These are phyloP conservation scores for Trypoxylon attenuatum DNA, from an alignment of 2,888 invertebrate species.

Conservation along the genomic window DNA sequence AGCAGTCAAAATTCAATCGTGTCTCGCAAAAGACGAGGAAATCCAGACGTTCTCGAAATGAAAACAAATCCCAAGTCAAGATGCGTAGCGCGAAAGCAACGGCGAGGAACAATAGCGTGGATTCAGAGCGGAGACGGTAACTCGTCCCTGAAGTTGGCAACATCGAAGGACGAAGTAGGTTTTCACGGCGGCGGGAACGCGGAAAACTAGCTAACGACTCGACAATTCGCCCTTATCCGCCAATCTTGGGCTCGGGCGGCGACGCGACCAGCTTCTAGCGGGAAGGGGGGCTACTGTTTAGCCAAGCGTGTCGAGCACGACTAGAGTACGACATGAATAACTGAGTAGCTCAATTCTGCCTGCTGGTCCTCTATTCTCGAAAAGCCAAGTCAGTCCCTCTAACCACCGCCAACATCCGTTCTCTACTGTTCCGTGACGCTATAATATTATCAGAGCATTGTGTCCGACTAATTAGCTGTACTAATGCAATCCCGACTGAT, in stretches of 20 bases:
- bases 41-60: too few relatives aligned
- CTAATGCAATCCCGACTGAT: slow-evolving; percentile 73
- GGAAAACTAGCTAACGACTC: slow-evolving; percentile 54
- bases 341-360: slow-evolving; percentile 67
- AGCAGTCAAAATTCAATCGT: too few relatives aligned
- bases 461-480: slow-evolving; percentile 72
- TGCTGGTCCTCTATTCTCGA: slow-evolving; percentile 5
- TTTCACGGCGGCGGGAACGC: slow-evolving; percentile 43
- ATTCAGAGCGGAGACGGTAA: neutral
- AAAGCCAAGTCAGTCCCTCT: slow-evolving; percentile 8
- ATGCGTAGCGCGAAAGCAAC: slow-evolving; percentile 30
- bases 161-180: slow-evolving; percentile 25
- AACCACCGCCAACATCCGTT: slow-evolving; percentile 37
- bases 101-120: slow-evolving; percentile 33
- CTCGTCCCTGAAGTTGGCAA: slow-evolving; percentile 19
- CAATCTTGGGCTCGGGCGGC: slow-evolving; percentile 44
- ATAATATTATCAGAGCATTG: slow-evolving; percentile 74
- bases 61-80: slow-evolving; percentile 37
- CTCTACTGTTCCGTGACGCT: slow-evolving; percentile 58
- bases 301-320: slow-evolving; percentile 68
- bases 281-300: slow-evolving; percentile 67
- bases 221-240: slow-evolving; percentile 58
- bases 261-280: slow-evolving; percentile 56
- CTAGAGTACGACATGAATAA: slow-evolving; percentile 72
- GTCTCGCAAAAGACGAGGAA: too few relatives aligned